These are phyloP conservation scores for Sapayoa aenigma DNA, from an alignment of 2,113 vertebrate genomes.

Conservation along the genomic window DNA sequence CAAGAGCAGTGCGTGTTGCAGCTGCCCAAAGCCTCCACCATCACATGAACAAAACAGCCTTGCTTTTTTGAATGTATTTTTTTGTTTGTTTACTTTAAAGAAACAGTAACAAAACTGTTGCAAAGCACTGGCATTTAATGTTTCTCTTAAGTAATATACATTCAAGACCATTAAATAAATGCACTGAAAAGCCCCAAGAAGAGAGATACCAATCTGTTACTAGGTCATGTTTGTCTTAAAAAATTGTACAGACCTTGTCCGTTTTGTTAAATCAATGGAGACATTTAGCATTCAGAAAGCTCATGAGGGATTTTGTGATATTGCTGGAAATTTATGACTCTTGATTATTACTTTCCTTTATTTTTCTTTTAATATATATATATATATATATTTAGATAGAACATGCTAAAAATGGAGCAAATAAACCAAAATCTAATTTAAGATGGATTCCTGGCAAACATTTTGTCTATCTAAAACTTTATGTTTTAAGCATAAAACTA, in stretches of 20 bases:
- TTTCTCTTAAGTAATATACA: conserved; percentile 76
- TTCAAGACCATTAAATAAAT: conserved; percentile 77
- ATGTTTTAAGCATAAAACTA: conserved; percentile 63
- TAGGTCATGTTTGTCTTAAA: conserved; percentile 62
- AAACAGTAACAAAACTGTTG: conserved; percentile 80
- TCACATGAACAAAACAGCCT: conserved; percentile 77
- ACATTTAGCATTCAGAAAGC: conserved; percentile 50
- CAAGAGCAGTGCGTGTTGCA: conserved; percentile 57
- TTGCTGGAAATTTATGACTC: conserved; percentile 60
- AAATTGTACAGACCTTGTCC: conserved; percentile 61
- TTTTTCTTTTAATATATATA: conserved; percentile 59
- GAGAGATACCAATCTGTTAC: conserved; percentile 71
- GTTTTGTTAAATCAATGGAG: conserved; percentile 55
- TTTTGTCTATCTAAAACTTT: conserved; percentile 65
- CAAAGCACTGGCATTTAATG: conserved; percentile 85
- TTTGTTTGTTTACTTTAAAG: conserved; percentile 71
- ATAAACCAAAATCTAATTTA: conserved; percentile 74
- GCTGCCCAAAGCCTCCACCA: conserved; percentile 74
- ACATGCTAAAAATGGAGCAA: conserved; percentile 60
- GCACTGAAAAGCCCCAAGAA: conserved; percentile 78
- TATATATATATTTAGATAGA: conserved; percentile 62
- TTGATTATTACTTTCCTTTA: conserved; percentile 52
- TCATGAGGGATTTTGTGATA: conserved; percentile 64
- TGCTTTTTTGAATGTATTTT: conserved; percentile 86
- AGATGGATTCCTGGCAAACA: conserved; percentile 58